Evolutionary conservation across 2,797 vertebrate species (phyloP).

Genomic region (Cyprinodon diabolis): DNA sequence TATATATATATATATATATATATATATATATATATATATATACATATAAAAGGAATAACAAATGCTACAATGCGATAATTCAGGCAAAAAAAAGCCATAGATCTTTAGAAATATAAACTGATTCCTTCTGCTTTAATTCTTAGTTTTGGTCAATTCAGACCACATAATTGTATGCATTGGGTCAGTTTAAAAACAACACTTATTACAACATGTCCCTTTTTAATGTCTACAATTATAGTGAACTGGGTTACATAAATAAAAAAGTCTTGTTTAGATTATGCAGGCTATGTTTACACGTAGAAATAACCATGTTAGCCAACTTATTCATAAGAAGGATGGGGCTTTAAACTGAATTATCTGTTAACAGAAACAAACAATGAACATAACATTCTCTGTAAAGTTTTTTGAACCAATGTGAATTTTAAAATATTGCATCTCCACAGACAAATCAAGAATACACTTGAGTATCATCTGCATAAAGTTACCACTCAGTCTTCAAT

Average conservation of each 20-base stretch:
- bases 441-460: constrained; percentile 19
- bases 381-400: constrained; percentile 13
- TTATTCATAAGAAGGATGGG: constrained; percentile 6
- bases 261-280: constrained; percentile 39
- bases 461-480: constrained; percentile 49
- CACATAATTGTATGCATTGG: constrained; percentile 40
- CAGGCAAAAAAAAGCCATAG: constrained; percentile 35
- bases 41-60: constrained; percentile 17
- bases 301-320: constrained; percentile 34
- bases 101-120: constrained; percentile 27
- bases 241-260: constrained; percentile 54
- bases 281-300: constrained; percentile 38
- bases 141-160: constrained; percentile 41
- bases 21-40: no score
- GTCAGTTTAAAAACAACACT: constrained; percentile 36
- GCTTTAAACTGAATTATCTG: constrained; percentile 10
- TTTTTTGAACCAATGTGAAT: constrained; percentile 27
- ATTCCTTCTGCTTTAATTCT: constrained; percentile 51
- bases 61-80: constrained; percentile 46
- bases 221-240: constrained; percentile 43
- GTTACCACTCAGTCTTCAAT: constrained; percentile 13
- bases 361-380: constrained; percentile 21
- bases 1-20: no score
- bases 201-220: constrained; percentile 25
- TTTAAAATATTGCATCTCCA: constrained; percentile 45